These are phyloP conservation scores for Bufo gargarizans DNA, from an alignment of 2,113 vertebrate species.

Conservation along the genomic window DNA sequence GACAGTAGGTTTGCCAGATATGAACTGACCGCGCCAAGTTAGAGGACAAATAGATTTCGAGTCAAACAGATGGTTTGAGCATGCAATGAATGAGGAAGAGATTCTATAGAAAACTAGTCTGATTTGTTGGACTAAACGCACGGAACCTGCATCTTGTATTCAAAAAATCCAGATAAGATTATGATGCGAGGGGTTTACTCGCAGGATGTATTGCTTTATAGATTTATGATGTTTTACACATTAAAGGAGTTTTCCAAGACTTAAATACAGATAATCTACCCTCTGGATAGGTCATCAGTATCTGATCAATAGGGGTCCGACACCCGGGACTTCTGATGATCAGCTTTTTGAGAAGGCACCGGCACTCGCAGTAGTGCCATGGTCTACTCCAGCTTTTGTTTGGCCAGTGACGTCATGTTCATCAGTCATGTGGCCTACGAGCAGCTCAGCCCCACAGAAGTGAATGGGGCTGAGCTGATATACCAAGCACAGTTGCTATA, in stretches of 20 bases:
- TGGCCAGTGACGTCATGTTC: too few species aligned
- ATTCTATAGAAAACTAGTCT: conserved; percentile 35
- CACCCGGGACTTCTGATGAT: too few species aligned
- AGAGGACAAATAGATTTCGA: conserved; percentile 49
- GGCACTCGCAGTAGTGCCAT: too few species aligned
- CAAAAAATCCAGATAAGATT: not conserved
- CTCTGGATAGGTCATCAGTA: too few species aligned
- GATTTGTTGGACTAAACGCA: conserved; percentile 30
- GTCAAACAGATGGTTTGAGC: conserved; percentile 54
- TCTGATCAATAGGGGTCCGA: too few species aligned
- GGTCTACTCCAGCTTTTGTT: too few species aligned
- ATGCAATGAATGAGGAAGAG: conserved; percentile 35
- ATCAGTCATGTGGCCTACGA: too few species aligned
- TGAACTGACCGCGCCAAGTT: conserved; percentile 38
- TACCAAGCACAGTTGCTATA: too few species aligned
- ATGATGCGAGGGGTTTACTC: not conserved
- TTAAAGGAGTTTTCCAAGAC: not conserved
- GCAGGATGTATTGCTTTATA: not conserved
- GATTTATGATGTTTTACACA: not conserved
- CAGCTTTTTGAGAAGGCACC: too few species aligned
- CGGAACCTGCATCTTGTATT: not conserved
- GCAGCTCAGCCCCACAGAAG: too few species aligned
- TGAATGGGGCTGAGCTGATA: too few species aligned
- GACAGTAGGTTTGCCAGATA: conserved; percentile 50
- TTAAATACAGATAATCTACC: too few species aligned